Conservation (phyloP, 1,140 invertebrate genomes). For the Potamilus streckersoni region DNA sequence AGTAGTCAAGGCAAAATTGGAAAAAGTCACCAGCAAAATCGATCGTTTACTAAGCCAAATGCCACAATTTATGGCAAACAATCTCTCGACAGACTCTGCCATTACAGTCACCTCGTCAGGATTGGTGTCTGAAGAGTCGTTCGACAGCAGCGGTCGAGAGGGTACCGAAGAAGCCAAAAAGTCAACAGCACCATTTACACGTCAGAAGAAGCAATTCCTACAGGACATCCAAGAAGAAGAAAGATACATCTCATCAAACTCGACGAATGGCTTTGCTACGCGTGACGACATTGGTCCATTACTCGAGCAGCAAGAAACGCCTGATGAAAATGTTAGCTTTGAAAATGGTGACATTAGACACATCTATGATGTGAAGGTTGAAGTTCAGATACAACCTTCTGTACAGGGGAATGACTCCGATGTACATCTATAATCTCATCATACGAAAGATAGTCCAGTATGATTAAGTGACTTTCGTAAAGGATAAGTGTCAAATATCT, state of each 20-base stretch:
- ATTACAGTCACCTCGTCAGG: not conserved
- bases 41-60: slow-evolving; percentile 21
- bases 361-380: no score
- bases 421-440: no score
- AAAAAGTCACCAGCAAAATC: slow-evolving; percentile 32
- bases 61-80: slow-evolving; percentile 29
- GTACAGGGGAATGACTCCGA: no score
- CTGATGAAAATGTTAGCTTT: no score
- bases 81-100: slow-evolving; percentile 5
- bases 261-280: no score
- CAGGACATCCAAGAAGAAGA: slow-evolving; percentile 36
- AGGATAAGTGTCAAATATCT: no score
- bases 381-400: no score
- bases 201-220: slow-evolving; percentile 5
- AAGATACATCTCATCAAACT: not conserved
- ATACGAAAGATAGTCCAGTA: no score
- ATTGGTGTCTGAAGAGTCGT: not conserved
- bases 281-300: no score
- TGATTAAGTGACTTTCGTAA: no score
- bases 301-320: no score
- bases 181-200: not conserved
- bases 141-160: not conserved
- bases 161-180: not conserved
- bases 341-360: no score
- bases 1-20: slow-evolving; percentile 25